Base-by-base conservation (phyloP, 2,888 invertebrate genomes). In the Amiota minor region DNA sequence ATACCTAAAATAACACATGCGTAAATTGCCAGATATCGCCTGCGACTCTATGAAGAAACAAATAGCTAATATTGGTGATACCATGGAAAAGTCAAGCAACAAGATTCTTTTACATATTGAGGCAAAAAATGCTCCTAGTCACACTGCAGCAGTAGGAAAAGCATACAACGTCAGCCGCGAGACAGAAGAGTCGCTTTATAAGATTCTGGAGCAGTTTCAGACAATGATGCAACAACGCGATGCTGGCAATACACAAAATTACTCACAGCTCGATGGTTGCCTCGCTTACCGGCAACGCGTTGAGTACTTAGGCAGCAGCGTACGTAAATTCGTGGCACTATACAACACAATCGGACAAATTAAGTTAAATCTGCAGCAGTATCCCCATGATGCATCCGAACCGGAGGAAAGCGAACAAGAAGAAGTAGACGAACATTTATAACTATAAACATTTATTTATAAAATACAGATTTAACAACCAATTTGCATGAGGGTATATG, bases 51-150 rank as follows among this genome's bases (percentile, higher is more conserved):
- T 86, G 78, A 70, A 71, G 16, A 65, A 62, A 0, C 89, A 89
- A 68, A 74, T 79, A 0, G 72, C 47, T 12, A 78, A 78, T 16
- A 85, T 89, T 1, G 74, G 79, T 0, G 88, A 89, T 56, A 83
- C 89, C 0, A 72, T 84, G 70, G 88, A 89, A 2, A 88, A 87
- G 47, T 86, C 88, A 0, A 35, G 35, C 35, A 89, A 89, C 70
- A 87, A 82, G 68, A 84, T 85, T 0, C 77, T 89, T 8, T 74
- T 89, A 18, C 85, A 88, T 67, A 80, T 89, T 23, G 89, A 89
- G 71, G 75, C 81, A 0, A 79, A 81, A 0, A 77, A 78, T 14
- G 75, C 78, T 6, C 20, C 68, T 1, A 53, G 62, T 61, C 4
- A 59, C 67, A 1, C 67, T 0, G 10, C 35, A n/a, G 6, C 70